A percentile compares a stretch with the other conserved stretches of the same genome.
These are phyloP conservation scores for Labeo catla DNA, from an alignment of 2,113 vertebrate species.

Conservation along the genomic window DNA sequence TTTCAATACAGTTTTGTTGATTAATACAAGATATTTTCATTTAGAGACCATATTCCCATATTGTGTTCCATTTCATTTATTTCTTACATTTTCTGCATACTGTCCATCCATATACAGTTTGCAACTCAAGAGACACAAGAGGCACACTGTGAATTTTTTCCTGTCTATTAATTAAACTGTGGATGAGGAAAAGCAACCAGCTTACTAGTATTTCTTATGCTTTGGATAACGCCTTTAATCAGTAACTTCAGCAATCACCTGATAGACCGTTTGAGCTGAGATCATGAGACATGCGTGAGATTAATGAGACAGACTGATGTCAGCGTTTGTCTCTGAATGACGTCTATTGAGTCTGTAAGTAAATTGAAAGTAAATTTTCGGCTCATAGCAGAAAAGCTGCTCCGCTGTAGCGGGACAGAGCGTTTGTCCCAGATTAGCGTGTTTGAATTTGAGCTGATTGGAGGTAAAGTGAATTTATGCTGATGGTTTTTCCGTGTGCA, in stretches of 20 bases:
- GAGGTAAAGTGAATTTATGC: constrained; percentile 54
- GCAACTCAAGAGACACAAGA: background rate
- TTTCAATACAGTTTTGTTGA: too few relatives aligned
- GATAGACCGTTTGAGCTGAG: background rate
- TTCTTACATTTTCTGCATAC: too few relatives aligned
- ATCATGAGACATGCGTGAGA: background rate
- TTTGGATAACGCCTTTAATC: constrained; percentile 54
- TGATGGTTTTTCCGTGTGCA: constrained; percentile 55
- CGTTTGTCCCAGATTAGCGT: constrained; percentile 37
- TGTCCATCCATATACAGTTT: too few relatives aligned
- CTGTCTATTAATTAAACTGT: background rate
- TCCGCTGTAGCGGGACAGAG: constrained; percentile 4
- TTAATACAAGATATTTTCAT: too few relatives aligned
- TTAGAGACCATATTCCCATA: too few relatives aligned
- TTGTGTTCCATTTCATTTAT: too few relatives aligned
- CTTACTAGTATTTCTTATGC: background rate
- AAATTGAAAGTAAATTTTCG: constrained; percentile 35
- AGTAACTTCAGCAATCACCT: background rate
- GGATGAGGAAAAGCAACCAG: background rate
- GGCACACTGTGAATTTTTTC: background rate
- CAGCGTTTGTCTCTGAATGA: background rate
- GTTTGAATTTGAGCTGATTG: constrained; percentile 24
- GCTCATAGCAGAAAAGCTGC: background rate
- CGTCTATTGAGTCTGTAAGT: constrained; percentile 9
- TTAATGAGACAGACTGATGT: background rate